A percentile compares a stretch with the other conserved stretches of the same genome.
Conservation (phyloP, 2,888 invertebrate species). For the Lasius fuliginosus region DNA sequence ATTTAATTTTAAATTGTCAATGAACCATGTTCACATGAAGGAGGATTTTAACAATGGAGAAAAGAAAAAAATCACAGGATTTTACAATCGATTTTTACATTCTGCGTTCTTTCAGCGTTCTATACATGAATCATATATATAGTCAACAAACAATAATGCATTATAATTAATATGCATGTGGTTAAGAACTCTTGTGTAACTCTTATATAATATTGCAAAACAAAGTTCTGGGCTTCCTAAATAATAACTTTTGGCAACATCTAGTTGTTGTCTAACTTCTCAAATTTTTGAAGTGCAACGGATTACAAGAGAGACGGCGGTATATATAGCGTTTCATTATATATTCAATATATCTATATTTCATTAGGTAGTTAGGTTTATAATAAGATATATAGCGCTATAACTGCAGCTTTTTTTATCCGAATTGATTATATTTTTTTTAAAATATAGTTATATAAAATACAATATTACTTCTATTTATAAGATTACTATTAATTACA, state of each 20-base stretch:
- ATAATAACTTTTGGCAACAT: background rate
- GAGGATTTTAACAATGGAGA: background rate
- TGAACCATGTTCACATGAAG: background rate
- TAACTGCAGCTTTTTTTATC: background rate
- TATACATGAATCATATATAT: background rate
- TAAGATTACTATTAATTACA: too few relatives aligned
- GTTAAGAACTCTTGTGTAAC: background rate
- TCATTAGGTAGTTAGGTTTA: background rate
- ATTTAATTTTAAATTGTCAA: constrained; percentile 10
- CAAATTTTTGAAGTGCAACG: background rate
- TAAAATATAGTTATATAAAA: background rate
- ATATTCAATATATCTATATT: background rate
- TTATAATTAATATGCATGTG: constrained; percentile 8
- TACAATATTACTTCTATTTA: too few relatives aligned
- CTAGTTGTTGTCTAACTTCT: background rate
- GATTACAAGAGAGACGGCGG: background rate
- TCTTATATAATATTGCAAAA: background rate
- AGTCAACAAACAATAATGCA: background rate
- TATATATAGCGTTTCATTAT: background rate
- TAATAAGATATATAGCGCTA: background rate
- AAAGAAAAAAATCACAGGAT: background rate
- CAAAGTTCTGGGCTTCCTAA: background rate
- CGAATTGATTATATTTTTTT: background rate
- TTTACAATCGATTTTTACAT: background rate
- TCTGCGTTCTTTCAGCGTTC: background rate